Base-by-base conservation (phyloP, 2,797 vertebrate genomes). In the Onychomys torridus region DNA sequence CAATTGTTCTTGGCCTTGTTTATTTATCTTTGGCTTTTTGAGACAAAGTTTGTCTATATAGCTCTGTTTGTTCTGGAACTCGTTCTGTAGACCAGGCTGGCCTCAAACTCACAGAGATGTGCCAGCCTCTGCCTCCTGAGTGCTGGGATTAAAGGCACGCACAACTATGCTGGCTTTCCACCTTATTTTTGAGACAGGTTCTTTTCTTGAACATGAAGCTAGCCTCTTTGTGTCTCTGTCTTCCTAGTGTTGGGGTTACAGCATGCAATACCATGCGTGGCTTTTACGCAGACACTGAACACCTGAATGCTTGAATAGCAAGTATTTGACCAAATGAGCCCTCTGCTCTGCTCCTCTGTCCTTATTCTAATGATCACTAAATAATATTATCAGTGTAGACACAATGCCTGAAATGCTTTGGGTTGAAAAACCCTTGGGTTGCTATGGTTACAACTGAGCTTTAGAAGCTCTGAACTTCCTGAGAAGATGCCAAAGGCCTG, bases 401-500 rank as follows among this genome's bases (percentile, higher is more conserved):
- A 46, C 7, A 29, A 65, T 23, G 69, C 13, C 13, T 23, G 43
- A 90, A 46, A 69, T 29, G 75, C 63, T 65, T 76, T 73, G 37
- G 37, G 37, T 43, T 75, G 37, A 75, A 75, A 75, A 78, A 91
- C 23, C n/a, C 55, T 63, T 52, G 25, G 65, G 81, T 92, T 78
- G 46, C 76, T 17, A 29, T n/a, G 86, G 83, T 40, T 55, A 91
- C 17, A 6, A 52, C 61, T 40, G 23, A 76, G 86, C 63, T 83
- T 85, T 12, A 43, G 65, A 59, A 27, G 7, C 57, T 49, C 43
- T 29, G 63, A 46, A 27, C 63, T 93, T 92, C 91, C 69, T 32
- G 46, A 55, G 52, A 84, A 93, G 75, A 82, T 90, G 77, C n/a
- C 91, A 65, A 71, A 87, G 81, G 65, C 34, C 57, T 27, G 57